These are phyloP conservation scores for Parambassis ranga DNA, from an alignment of 2,797 vertebrate species.

Conservation along the genomic window DNA sequence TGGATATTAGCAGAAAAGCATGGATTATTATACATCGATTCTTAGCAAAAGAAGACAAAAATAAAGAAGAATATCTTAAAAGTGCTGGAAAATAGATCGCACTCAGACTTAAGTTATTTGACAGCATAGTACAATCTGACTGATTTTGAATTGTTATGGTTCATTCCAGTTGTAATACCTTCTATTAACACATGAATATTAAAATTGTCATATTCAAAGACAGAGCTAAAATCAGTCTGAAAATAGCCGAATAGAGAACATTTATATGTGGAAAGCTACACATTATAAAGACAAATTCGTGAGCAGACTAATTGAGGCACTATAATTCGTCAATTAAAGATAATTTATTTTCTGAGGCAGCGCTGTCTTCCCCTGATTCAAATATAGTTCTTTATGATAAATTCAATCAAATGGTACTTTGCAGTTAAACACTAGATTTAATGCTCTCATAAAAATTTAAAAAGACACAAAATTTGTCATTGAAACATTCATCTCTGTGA, in stretches of 20 bases:
- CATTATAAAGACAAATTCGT: constrained; percentile 81
- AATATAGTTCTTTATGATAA: constrained; percentile 89
- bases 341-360: constrained; percentile 79
- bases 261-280: constrained; percentile 75
- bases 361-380: constrained; percentile 79
- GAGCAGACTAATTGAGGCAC: constrained; percentile 79
- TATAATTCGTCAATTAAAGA: constrained; percentile 82
- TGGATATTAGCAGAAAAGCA: not conserved
- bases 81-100: constrained; percentile 7
- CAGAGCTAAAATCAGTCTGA: constrained; percentile 65
- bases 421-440: constrained; percentile 85
- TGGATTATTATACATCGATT: not conserved
- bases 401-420: constrained; percentile 89
- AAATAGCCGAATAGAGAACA: constrained; percentile 78
- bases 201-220: constrained; percentile 69
- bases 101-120: constrained; percentile 19
- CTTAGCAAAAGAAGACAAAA: not conserved
- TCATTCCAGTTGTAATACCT: constrained; percentile 65
- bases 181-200: constrained; percentile 76
- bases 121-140: constrained; percentile 27
- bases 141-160: constrained; percentile 47
- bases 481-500: constrained; percentile 79
- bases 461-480: constrained; percentile 77
- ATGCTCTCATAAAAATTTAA: constrained; percentile 82
- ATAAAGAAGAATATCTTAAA: not conserved